phyloP scores from a whole-genome alignment of 2,888 invertebrate genomes.

The Euclidia mi region DNA sequence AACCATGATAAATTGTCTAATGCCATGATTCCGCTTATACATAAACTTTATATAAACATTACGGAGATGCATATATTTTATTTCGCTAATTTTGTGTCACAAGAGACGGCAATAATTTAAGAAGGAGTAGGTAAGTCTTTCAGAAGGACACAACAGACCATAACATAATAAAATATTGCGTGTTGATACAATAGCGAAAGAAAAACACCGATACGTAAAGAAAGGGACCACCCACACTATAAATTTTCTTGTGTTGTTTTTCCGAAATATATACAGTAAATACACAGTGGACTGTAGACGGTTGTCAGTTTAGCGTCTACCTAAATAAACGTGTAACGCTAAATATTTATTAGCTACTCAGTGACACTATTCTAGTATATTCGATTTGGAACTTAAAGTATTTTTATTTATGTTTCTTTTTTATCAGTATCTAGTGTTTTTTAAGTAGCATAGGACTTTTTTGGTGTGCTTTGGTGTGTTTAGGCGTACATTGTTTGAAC shows the following conservation, averaged over 20 bases:
- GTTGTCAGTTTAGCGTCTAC: conserved; percentile 19
- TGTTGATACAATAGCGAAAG: neutral
- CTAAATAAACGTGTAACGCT: conserved; percentile 47
- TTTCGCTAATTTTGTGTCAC: neutral
- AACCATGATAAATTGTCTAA: no score
- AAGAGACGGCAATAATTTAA: neutral
- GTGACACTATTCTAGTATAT: conserved; percentile 15
- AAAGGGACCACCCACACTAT: neutral
- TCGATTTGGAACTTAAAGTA: conserved; percentile 11
- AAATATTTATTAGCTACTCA: conserved; percentile 43
- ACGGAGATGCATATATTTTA: no score
- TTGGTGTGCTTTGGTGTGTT: no score
- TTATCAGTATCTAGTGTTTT: neutral
- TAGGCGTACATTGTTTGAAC: no score
- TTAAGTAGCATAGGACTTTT: no score
- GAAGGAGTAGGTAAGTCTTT: neutral
- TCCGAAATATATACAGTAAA: conserved; percentile 31
- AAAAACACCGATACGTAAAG: conserved; percentile 4
- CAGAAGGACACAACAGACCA: neutral
- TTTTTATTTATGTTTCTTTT: conserved; percentile 16
- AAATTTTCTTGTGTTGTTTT: conserved; percentile 19
- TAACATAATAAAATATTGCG: conserved; percentile 9
- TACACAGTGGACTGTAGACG: conserved; percentile 10
- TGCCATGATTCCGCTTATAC: no score
- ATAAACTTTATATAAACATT: no score